phyloP scores from a whole-genome alignment of 2,113 vertebrate species.

The Notarius lentiginosus region DNA sequence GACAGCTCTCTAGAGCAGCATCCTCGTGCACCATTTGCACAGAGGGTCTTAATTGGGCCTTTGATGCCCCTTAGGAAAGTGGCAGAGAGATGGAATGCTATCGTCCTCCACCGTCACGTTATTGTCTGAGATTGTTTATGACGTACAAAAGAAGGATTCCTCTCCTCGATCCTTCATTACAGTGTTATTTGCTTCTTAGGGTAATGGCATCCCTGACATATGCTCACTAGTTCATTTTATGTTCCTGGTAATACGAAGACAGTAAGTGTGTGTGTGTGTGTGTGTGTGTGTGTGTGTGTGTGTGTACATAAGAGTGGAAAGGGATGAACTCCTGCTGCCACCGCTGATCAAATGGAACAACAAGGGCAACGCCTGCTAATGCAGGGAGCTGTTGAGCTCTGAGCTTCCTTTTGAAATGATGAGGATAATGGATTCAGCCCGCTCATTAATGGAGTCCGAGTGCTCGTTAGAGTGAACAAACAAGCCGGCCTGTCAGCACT shows the following conservation, averaged over 20 bases:
- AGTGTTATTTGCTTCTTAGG: slow-evolving; percentile 30
- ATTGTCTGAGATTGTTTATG: slow-evolving; percentile 59
- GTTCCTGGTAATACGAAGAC: slow-evolving; percentile 33
- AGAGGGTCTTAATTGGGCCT: slow-evolving; percentile 94
- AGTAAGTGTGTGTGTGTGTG: slow-evolving; percentile 27
- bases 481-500: slow-evolving; percentile 92
- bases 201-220: slow-evolving; percentile 41
- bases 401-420: slow-evolving; percentile 98
- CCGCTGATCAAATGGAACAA: slow-evolving; percentile 97
- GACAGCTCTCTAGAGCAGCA: slow-evolving; percentile 80
- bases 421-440: slow-evolving; percentile 99
- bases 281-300: slow-evolving; percentile 43
- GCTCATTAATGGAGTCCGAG: slow-evolving; percentile 99
- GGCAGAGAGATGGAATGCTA: slow-evolving; percentile 69
- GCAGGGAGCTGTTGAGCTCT: slow-evolving; percentile 95
- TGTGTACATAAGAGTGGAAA: slow-evolving; percentile 22
- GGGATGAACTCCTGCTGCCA: slow-evolving; percentile 83
- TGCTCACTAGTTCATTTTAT: slow-evolving; percentile 44
- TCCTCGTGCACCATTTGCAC: slow-evolving; percentile 86
- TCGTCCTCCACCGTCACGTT: slow-evolving; percentile 57
- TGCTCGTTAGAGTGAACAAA: slow-evolving; percentile 99
- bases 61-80: slow-evolving; percentile 91
- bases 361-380: slow-evolving; percentile 94
- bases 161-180: slow-evolving; percentile 58
- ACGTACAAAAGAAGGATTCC: slow-evolving; percentile 60